A percentile compares a stretch with the other conserved stretches of the same genome.
Conservation (phyloP, 2,888 invertebrate species). For the Erebia palarica region DNA sequence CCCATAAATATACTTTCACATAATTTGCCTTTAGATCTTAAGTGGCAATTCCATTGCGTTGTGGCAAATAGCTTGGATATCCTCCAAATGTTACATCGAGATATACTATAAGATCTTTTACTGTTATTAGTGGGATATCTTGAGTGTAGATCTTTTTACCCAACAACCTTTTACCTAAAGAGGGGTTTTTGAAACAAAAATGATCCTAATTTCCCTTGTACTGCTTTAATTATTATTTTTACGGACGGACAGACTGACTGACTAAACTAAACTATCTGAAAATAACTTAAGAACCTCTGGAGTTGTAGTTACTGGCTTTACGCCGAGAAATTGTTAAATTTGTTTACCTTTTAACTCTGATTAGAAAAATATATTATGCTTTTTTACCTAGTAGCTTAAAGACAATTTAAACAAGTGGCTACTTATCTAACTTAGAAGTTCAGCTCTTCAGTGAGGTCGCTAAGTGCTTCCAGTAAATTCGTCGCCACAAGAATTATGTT, state of each 20-base stretch:
- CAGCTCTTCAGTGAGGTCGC: conserved; percentile 17
- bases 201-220: too few species aligned
- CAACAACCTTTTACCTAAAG: neutral
- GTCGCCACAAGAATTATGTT: conserved; percentile 20
- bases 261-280: too few species aligned
- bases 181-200: neutral
- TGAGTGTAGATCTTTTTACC: conserved; percentile 14
- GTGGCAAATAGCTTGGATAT: conserved; percentile 75
- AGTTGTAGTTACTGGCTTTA: too few species aligned
- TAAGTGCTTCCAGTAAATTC: conserved; percentile 24
- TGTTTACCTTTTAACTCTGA: too few species aligned
- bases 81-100: conserved; percentile 73
- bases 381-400: too few species aligned
- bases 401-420: conserved; percentile 11
- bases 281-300: too few species aligned
- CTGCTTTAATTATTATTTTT: too few species aligned
- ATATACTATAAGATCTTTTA: conserved; percentile 53
- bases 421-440: conserved; percentile 15
- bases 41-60: conserved; percentile 68
- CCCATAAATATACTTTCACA: conserved; percentile 64
- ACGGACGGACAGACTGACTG: too few species aligned
- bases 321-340: too few species aligned
- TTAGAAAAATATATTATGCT: neutral
- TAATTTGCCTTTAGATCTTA: conserved; percentile 72
- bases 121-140: conserved; percentile 32